phyloP scores from a whole-genome alignment of 2,888 invertebrate species.

The Tineola bisselliella region DNA sequence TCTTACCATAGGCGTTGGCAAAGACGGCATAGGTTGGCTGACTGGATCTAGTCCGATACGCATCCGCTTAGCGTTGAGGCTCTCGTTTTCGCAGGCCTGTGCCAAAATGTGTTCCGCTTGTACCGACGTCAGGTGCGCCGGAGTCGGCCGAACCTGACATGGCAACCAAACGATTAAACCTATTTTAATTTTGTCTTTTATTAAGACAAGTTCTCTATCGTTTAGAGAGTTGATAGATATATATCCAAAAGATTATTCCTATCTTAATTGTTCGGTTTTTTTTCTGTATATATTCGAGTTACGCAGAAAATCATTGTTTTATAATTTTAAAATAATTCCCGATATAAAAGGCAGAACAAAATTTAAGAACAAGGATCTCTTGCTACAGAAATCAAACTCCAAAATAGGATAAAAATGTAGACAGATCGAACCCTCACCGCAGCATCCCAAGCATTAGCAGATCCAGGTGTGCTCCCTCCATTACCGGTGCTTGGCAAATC shows the following conservation, averaged over 20 bases:
- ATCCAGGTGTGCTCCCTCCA: slow-evolving; percentile 45
- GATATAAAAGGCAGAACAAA: too few relatives aligned
- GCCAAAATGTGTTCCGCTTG: slow-evolving; percentile 96
- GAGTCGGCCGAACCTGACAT: slow-evolving; percentile 86
- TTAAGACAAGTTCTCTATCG: neutral
- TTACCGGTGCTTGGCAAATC: slow-evolving; percentile 59
- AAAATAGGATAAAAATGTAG: neutral
- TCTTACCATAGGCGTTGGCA: slow-evolving; percentile 69
- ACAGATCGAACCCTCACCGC: slow-evolving; percentile 73
- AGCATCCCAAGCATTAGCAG: slow-evolving; percentile 82
- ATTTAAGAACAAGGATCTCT: too few relatives aligned
- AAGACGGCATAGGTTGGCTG: slow-evolving; percentile 86
- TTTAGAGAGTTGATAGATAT: neutral
- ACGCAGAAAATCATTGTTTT: too few relatives aligned
- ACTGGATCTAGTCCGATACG: slow-evolving; percentile 94
- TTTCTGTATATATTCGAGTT: too few relatives aligned
- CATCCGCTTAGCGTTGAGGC: slow-evolving; percentile 97
- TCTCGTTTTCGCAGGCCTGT: slow-evolving; percentile 96
- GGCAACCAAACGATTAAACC: neutral
- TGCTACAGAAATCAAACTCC: neutral
- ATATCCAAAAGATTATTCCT: too few relatives aligned
- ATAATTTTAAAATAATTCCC: too few relatives aligned
- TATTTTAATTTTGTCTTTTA: neutral
- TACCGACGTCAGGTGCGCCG: slow-evolving; percentile 95
- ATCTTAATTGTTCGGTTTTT: too few relatives aligned